Evolutionary conservation across 2,113 vertebrate genomes (phyloP).

Genomic region (Microtus ochrogaster): DNA sequence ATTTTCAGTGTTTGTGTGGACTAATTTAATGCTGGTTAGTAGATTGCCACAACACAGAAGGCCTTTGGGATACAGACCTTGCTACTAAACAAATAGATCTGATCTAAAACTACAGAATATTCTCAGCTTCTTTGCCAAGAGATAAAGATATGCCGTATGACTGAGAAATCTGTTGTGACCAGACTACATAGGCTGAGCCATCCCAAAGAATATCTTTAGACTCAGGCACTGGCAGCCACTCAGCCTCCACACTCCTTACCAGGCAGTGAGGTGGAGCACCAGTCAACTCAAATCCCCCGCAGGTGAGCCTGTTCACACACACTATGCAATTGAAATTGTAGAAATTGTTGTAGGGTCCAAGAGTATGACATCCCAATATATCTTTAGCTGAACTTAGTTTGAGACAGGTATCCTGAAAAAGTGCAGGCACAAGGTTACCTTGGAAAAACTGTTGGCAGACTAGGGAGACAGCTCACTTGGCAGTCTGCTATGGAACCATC

Average conservation of each 20-base stretch:
- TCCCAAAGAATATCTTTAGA: background rate
- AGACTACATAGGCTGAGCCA: background rate
- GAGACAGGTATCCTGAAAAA: background rate
- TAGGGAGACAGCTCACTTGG: background rate
- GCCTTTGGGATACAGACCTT: background rate
- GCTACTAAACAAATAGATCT: background rate
- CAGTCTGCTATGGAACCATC: background rate
- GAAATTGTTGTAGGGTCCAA: background rate
- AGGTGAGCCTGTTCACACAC: background rate
- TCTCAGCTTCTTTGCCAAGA: background rate
- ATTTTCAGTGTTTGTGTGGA: background rate
- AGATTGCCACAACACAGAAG: background rate
- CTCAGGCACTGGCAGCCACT: background rate
- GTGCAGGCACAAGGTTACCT: background rate
- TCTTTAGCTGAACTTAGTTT: background rate
- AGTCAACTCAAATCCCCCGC: background rate
- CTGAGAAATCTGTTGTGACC: background rate
- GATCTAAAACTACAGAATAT: background rate
- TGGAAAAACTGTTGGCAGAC: background rate
- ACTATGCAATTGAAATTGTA: background rate
- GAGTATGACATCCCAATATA: background rate
- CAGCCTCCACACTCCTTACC: background rate
- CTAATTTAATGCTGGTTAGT: background rate
- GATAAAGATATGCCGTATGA: background rate
- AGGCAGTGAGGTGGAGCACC: background rate